These are phyloP conservation scores for Fundulus diaphanus DNA, from an alignment of 2,797 vertebrate genomes.

Conservation along the genomic window DNA sequence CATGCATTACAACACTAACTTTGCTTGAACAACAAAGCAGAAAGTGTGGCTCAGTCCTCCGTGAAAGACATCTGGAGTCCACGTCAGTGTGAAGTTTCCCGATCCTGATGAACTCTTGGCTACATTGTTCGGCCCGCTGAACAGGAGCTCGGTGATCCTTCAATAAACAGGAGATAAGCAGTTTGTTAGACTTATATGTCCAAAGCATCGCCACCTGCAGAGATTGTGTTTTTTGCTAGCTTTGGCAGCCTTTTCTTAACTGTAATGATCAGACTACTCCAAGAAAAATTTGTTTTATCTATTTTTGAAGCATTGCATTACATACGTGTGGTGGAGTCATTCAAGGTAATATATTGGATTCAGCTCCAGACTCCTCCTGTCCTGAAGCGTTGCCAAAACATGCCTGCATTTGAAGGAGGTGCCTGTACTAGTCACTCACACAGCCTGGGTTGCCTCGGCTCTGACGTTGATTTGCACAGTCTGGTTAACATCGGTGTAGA, in stretches of 20 bases:
- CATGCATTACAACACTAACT: constrained; percentile 12
- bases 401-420: too few relatives aligned
- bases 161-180: too few relatives aligned
- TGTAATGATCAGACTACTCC: not conserved
- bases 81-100: constrained; percentile 3
- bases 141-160: too few relatives aligned
- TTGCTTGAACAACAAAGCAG: constrained; percentile 48
- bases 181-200: not conserved
- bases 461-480: constrained; percentile 37
- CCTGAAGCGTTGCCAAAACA: not conserved
- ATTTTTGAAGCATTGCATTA: too few relatives aligned
- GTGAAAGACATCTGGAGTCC: constrained; percentile 15
- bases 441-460: constrained; percentile 8
- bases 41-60: constrained; percentile 23
- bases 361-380: too few relatives aligned
- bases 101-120: too few relatives aligned
- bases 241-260: too few relatives aligned
- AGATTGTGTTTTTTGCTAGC: too few relatives aligned
- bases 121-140: too few relatives aligned
- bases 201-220: not conserved
- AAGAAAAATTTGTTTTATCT: not conserved
- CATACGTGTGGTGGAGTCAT: too few relatives aligned
- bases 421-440: constrained; percentile 14
- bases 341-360: too few relatives aligned
- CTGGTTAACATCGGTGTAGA: constrained; percentile 13